Evolutionary conservation across 2,113 vertebrate genomes (phyloP).

Genomic region (Onychorhynchus coronatus): DNA sequence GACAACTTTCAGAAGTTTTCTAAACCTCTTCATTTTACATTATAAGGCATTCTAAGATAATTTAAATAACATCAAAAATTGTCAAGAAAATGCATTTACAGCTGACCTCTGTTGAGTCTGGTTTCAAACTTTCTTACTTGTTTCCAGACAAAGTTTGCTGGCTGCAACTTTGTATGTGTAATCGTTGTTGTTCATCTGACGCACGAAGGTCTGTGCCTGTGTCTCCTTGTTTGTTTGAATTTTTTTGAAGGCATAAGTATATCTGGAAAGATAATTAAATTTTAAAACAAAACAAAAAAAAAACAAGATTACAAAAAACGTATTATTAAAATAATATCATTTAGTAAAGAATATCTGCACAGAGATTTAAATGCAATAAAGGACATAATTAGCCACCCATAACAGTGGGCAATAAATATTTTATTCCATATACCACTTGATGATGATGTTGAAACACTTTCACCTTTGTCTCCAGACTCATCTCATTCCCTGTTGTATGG

Average conservation of each 20-base stretch:
- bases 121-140: not conserved
- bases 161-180: not conserved
- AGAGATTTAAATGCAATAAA: not conserved
- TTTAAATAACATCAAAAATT: not conserved
- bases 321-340: not conserved
- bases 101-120: not conserved
- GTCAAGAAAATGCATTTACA: not conserved
- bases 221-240: not conserved
- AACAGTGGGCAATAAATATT: slow-evolving; percentile 31
- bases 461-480: slow-evolving; percentile 10
- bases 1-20: not conserved
- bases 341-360: not conserved
- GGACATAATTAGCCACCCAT: not conserved
- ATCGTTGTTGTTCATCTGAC: rapidly evolving
- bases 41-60: not conserved
- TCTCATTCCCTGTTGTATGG: not conserved
- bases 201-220: not conserved
- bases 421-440: not conserved
- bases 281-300: not conserved
- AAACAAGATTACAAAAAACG: rapidly evolving
- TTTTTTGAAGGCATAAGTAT: not conserved
- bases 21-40: not conserved
- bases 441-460: not conserved
- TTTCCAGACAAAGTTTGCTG: not conserved
- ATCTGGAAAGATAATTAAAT: not conserved